Conservation (phyloP, 2,888 invertebrate genomes). For the Ennomos quercinarius region DNA sequence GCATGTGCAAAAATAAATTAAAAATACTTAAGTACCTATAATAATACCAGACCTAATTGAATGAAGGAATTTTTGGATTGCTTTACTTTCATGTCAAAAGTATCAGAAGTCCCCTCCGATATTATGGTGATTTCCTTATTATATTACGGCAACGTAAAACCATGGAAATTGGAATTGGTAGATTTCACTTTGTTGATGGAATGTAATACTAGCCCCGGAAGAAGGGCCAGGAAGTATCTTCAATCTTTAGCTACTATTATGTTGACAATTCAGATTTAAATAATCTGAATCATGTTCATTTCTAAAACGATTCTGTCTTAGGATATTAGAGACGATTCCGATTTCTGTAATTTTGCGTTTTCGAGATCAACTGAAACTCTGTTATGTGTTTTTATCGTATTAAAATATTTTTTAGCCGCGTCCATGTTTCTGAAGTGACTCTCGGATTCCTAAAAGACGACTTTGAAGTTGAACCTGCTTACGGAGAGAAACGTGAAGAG, state of each 20-base stretch:
- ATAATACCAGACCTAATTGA: too few relatives aligned
- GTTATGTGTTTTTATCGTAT: not conserved
- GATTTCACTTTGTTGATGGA: constrained; percentile 18
- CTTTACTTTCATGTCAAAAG: too few relatives aligned
- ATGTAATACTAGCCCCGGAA: not conserved
- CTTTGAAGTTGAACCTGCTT: constrained; percentile 96
- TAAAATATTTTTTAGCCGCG: constrained; percentile 87
- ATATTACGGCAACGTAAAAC: constrained; percentile 15
- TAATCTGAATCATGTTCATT: too few relatives aligned
- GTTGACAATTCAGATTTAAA: too few relatives aligned
- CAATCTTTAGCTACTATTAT: too few relatives aligned
- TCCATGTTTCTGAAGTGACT: constrained; percentile 97
- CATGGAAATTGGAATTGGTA: constrained; percentile 24
- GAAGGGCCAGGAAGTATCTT: too few relatives aligned
- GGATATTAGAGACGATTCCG: too few relatives aligned
- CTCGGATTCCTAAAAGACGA: constrained; percentile 94
- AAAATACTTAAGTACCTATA: too few relatives aligned
- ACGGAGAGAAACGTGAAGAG: constrained; percentile 96
- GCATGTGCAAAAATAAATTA: too few relatives aligned
- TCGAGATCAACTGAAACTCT: not conserved
- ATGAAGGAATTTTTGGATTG: not conserved
- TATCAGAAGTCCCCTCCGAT: constrained; percentile 4
- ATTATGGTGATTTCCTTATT: constrained; percentile 21
- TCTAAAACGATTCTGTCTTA: too few relatives aligned
- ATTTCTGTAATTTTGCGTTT: too few relatives aligned